Base-by-base conservation (phyloP, 2,113 vertebrate genomes). In the Cyanoderma ruficeps region DNA sequence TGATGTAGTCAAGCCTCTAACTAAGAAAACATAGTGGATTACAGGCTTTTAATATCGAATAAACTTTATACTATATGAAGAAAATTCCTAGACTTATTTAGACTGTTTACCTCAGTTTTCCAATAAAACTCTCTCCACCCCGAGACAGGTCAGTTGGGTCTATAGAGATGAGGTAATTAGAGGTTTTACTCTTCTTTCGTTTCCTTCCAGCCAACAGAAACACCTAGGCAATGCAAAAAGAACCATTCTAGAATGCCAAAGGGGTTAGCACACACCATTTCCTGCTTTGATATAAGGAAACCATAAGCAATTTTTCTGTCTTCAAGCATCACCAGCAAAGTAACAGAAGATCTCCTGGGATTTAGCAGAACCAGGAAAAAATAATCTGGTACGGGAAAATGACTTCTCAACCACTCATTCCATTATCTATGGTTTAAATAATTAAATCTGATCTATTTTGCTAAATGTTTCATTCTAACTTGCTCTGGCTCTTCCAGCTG, bases 151-250 rank as follows among this genome's bases (percentile, higher is more conserved):
- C 99, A 44, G 99, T 99, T 67, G 99, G 99, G 97, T 99, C 99
- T 93, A 99, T 99, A 96, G 99, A 99, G 97, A 99, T 99, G 98
- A 99, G 99, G 98, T 99, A 99, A 99, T 99, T 99, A 55, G 99
- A 99, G 70, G 99, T 99, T 98, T 99, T 99, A 96, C 99, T 99
- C 98, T 99, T 99, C 98, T 99, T 99, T 92, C 99, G 98, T 96
- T 99, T 99, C 96, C 99, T 98, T 90, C 99, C 99, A 71, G 99
- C 99, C 97, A 99, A 98, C 90, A 99, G 98, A 97, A 99, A 99
- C 88, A 99, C 98, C 99, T 99, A 94, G 61, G 89, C 83, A 96
- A 95, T 82, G 47, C 20, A 82, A 74, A 91, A 88, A 88, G n/a
- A 87, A 89, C 19, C 11, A 64, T 67, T 93, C 79, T 55, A 89